These are phyloP conservation scores for Plotosus lineatus DNA, from an alignment of 2,113 vertebrate genomes.

Conservation along the genomic window DNA sequence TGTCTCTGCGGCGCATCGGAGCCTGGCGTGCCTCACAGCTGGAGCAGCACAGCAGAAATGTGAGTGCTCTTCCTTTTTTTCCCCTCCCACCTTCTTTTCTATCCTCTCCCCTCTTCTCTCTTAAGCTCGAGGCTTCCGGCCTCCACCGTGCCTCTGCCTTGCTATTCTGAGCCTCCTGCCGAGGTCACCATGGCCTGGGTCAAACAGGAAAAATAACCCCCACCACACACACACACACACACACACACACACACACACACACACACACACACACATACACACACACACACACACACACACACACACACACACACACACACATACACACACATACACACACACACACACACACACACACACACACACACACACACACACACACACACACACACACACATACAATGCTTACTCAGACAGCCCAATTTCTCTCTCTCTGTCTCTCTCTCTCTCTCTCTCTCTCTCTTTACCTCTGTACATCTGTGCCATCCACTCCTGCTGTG, in stretches of 20 bases:
- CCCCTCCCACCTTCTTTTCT: conserved; percentile 21
- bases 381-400: not conserved
- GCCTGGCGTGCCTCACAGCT: conserved; percentile 46
- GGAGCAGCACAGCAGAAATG: conserved; percentile 37
- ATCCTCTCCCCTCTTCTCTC: conserved; percentile 7
- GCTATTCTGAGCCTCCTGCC: conserved; percentile 43
- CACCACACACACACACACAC: not conserved
- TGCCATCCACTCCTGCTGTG: conserved; percentile 46
- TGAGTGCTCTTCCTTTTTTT: conserved; percentile 11
- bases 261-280: not conserved
- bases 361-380: conserved; percentile 7
- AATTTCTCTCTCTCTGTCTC: conserved; percentile 11
- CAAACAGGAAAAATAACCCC: conserved; percentile 46
- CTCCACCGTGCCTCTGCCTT: conserved; percentile 40
- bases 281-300: not conserved
- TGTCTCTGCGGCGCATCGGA: conserved; percentile 38
- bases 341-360: conserved; percentile 1
- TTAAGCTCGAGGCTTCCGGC: conserved; percentile 42
- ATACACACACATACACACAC: not conserved
- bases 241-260: conserved; percentile 2
- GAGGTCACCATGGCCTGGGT: conserved; percentile 50
- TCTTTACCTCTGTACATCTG: conserved; percentile 22
- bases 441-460: conserved; percentile 4
- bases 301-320: conserved; percentile 9
- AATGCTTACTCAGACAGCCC: conserved; percentile 6